Evolutionary conservation across 2,113 vertebrate species (phyloP).

Genomic region (Psophia crepitans): DNA sequence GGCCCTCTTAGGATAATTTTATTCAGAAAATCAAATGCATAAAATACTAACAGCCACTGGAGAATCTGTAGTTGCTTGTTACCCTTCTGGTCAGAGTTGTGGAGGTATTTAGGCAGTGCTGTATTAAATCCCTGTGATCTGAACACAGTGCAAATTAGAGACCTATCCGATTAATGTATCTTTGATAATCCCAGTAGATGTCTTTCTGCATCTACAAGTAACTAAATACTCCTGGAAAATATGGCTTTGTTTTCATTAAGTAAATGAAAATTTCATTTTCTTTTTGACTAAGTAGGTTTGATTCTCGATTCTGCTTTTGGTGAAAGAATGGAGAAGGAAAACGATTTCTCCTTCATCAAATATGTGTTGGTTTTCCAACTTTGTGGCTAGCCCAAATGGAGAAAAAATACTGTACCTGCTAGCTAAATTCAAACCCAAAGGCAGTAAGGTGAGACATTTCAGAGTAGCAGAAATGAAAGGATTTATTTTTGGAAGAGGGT

Average conservation of each 20-base stretch:
- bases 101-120: background rate
- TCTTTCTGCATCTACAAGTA: background rate
- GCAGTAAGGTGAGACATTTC: background rate
- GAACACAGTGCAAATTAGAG: background rate
- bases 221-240: background rate
- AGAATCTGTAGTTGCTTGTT: background rate
- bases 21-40: background rate
- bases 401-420: background rate
- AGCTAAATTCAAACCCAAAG: background rate
- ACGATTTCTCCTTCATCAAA: background rate
- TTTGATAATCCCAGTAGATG: background rate
- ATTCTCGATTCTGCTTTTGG: background rate
- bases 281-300: background rate
- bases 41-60: background rate
- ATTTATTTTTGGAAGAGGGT: background rate
- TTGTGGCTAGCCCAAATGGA: background rate
- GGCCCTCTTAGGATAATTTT: background rate
- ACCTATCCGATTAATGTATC: background rate
- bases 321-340: background rate
- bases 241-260: background rate
- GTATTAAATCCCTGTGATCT: background rate
- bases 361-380: background rate
- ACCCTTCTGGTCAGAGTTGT: background rate
- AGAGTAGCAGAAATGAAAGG: background rate
- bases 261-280: background rate